Percentiles rank a stretch among this genome's conserved stretches.
phyloP scores from a whole-genome alignment of 2,113 vertebrate genomes.

The Ondatra zibethicus region DNA sequence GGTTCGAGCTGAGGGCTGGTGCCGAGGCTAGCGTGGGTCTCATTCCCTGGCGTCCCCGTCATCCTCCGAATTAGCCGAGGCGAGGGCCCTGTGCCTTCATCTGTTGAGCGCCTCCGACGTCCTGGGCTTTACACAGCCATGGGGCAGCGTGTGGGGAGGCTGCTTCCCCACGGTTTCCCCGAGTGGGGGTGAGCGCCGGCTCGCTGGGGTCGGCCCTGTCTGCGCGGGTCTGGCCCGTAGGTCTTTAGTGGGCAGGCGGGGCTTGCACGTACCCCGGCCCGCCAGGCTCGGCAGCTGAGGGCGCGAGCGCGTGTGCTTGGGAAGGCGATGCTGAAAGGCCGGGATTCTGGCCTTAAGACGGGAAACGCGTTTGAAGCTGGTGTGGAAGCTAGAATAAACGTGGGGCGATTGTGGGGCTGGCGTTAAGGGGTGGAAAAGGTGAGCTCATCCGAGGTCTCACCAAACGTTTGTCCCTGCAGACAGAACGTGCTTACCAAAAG shows the following conservation, averaged over 20 bases:
- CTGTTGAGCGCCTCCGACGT: accelerated
- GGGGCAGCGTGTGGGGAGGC: too few species aligned
- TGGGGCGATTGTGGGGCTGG: too few species aligned
- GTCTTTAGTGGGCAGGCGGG: too few species aligned
- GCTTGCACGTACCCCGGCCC: too few species aligned
- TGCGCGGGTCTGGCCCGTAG: too few species aligned
- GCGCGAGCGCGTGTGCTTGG: not conserved
- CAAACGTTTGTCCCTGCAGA: conserved; percentile 83
- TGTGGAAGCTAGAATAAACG: not conserved
- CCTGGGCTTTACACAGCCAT: not conserved
- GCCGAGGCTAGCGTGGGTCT: accelerated
- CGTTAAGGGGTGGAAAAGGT: too few species aligned
- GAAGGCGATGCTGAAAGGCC: not conserved
- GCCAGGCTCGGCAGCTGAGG: not conserved
- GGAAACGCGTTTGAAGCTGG: not conserved
- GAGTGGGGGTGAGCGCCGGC: too few species aligned
- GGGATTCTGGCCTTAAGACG: too few species aligned
- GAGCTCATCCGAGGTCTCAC: too few species aligned
- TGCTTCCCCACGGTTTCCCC: too few species aligned
- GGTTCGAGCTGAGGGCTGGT: not conserved
- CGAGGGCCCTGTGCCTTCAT: not conserved
- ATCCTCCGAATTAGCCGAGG: too few species aligned
- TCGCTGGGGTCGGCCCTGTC: too few species aligned
- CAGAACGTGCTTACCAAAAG: conserved; percentile 96
- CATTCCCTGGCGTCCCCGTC: accelerated